Evolutionary conservation across 2,888 invertebrate genomes (phyloP).

Genomic region (Selenia dentaria): DNA sequence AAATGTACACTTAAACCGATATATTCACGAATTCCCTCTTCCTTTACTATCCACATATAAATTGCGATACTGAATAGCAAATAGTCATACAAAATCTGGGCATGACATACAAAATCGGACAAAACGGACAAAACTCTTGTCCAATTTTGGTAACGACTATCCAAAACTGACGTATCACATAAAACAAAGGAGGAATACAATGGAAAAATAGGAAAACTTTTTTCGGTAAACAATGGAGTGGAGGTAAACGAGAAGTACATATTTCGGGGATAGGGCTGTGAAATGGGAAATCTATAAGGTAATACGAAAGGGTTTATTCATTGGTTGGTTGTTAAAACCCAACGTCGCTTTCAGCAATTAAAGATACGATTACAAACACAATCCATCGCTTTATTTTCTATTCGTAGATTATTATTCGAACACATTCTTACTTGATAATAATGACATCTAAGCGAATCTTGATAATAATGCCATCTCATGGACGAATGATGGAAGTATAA

Average conservation of each 20-base stretch:
- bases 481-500: too few relatives aligned
- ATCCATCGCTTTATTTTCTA: too few relatives aligned
- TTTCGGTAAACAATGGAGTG: conserved; percentile 73
- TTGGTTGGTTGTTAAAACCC: too few relatives aligned
- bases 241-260: conserved; percentile 71
- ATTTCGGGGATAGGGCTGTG: conserved; percentile 60
- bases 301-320: neutral
- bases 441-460: too few relatives aligned
- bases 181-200: conserved; percentile 77
- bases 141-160: conserved; percentile 57
- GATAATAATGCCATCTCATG: too few relatives aligned
- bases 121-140: conserved; percentile 43
- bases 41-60: neutral
- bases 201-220: conserved; percentile 69
- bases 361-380: too few relatives aligned
- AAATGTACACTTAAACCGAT: too few relatives aligned
- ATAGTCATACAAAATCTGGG: conserved; percentile 5
- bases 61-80: neutral
- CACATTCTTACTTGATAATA: too few relatives aligned
- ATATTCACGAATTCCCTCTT: too few relatives aligned
- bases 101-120: conserved; percentile 30
- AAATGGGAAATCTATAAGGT: neutral
- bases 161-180: conserved; percentile 61
- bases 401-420: too few relatives aligned
- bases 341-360: too few relatives aligned